A percentile compares a stretch with the other conserved stretches of the same genome.
Conservation (phyloP, 2,797 vertebrate genomes). For the Balearica regulorum region DNA sequence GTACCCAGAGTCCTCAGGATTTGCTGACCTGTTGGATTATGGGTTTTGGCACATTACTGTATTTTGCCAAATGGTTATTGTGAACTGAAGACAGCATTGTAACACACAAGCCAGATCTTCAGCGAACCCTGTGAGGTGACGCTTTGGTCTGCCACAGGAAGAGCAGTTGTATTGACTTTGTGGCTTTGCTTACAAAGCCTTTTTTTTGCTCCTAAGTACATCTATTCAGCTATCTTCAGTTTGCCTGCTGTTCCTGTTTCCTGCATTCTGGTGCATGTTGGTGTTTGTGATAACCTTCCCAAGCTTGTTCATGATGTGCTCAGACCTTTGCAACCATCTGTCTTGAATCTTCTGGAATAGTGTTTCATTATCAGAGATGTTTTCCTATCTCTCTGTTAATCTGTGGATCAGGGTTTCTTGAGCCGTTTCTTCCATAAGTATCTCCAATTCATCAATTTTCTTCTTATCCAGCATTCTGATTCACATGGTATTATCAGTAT, state of each 20-base stretch:
- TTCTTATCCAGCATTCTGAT: background rate
- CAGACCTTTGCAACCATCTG: background rate
- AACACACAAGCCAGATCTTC: background rate
- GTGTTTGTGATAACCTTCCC: constrained; percentile 9
- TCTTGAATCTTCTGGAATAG: background rate
- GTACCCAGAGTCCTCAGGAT: background rate
- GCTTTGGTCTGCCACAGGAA: background rate
- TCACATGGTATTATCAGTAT: background rate
- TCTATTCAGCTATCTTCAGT: background rate
- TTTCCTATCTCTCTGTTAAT: background rate
- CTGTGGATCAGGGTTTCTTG: background rate
- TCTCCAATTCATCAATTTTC: background rate
- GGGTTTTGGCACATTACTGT: background rate
- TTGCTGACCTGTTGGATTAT: background rate
- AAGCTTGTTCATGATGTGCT: background rate
- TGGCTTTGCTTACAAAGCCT: background rate
- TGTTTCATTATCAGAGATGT: background rate
- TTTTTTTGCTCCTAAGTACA: background rate
- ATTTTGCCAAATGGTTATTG: background rate
- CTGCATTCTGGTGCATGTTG: background rate
- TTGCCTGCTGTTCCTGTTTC: background rate
- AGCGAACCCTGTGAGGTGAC: background rate
- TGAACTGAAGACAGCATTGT: background rate
- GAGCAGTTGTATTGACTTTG: background rate
- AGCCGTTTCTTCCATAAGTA: background rate